phyloP scores from a whole-genome alignment of 2,888 invertebrate species.

The Leucophenga montana region DNA sequence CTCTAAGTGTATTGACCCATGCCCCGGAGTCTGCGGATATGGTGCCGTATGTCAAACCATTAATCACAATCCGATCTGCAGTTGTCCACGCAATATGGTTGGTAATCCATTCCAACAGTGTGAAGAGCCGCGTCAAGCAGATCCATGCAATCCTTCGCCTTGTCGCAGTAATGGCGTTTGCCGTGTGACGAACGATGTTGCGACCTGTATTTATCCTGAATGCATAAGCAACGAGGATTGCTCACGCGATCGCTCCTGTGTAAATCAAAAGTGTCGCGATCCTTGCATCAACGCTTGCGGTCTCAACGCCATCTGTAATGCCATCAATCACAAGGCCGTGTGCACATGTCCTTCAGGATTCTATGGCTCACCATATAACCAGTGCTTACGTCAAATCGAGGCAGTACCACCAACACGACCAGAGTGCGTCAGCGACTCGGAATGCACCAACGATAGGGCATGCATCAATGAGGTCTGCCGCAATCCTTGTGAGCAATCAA shows the following conservation, averaged over 20 bases:
- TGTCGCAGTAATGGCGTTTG: slow-evolving; percentile 89
- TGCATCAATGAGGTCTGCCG: slow-evolving; percentile 84
- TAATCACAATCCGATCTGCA: slow-evolving; percentile 90
- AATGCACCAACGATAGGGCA: slow-evolving; percentile 87
- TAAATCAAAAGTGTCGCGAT: slow-evolving; percentile 87
- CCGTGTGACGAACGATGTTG: slow-evolving; percentile 79
- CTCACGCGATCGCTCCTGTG: slow-evolving; percentile 85
- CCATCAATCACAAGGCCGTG: slow-evolving; percentile 85
- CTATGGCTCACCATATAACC: slow-evolving; percentile 84
- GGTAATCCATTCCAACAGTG: slow-evolving; percentile 88
- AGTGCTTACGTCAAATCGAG: slow-evolving; percentile 77
- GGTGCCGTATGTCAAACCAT: slow-evolving; percentile 85
- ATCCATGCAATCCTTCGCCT: slow-evolving; percentile 90
- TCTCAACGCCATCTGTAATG: slow-evolving; percentile 85
- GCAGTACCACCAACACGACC: slow-evolving; percentile 77
- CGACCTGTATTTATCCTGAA: slow-evolving; percentile 87
- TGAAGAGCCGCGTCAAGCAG: slow-evolving; percentile 73
- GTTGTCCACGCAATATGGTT: slow-evolving; percentile 81
- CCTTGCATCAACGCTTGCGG: slow-evolving; percentile 89
- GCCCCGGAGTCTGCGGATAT: slow-evolving; percentile 85
- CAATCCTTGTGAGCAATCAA: slow-evolving; percentile 81
- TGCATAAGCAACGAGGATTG: slow-evolving; percentile 93
- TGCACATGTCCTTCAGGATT: slow-evolving; percentile 88
- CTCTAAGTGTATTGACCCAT: slow-evolving; percentile 86
- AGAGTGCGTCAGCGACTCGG: slow-evolving; percentile 84